Evolutionary conservation across 2,888 invertebrate genomes (phyloP).

Genomic region (Catotricha subobsoleta): DNA sequence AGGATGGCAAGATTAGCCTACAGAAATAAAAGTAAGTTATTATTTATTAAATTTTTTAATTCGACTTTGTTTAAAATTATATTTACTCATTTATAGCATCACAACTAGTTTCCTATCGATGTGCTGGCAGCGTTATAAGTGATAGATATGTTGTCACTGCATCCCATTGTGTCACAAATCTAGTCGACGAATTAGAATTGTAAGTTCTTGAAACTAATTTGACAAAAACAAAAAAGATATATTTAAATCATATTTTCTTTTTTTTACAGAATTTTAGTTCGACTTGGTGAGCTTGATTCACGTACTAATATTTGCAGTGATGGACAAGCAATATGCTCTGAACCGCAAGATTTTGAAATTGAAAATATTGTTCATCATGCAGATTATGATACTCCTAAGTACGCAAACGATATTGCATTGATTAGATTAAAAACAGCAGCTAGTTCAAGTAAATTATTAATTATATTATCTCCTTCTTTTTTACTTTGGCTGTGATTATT

Average conservation of each 20-base stretch:
- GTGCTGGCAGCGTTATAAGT: constrained; percentile 35
- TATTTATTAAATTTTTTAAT: constrained; percentile 1
- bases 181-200: constrained; percentile 30
- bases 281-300: constrained; percentile 43
- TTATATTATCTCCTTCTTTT: not conserved
- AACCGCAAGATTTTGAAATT: constrained; percentile 34
- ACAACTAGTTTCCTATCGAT: constrained; percentile 22
- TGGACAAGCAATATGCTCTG: not conserved
- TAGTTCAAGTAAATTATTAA: constrained; percentile 14
- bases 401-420: constrained; percentile 41
- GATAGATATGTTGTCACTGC: constrained; percentile 38
- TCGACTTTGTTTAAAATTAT: not conserved
- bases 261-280: constrained; percentile 33
- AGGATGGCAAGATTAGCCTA: constrained; percentile 31
- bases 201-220: constrained; percentile 17
- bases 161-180: constrained; percentile 38
- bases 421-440: constrained; percentile 29
- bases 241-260: not conserved
- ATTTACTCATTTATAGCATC: constrained; percentile 13
- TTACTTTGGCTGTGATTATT: constrained; percentile 2
- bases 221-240: not conserved
- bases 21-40: constrained; percentile 24
- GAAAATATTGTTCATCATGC: constrained; percentile 34
- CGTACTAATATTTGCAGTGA: constrained; percentile 17
- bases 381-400: constrained; percentile 30